Conservation (phyloP, 2,888 invertebrate species). For the Drosophila parthenogenetica region DNA sequence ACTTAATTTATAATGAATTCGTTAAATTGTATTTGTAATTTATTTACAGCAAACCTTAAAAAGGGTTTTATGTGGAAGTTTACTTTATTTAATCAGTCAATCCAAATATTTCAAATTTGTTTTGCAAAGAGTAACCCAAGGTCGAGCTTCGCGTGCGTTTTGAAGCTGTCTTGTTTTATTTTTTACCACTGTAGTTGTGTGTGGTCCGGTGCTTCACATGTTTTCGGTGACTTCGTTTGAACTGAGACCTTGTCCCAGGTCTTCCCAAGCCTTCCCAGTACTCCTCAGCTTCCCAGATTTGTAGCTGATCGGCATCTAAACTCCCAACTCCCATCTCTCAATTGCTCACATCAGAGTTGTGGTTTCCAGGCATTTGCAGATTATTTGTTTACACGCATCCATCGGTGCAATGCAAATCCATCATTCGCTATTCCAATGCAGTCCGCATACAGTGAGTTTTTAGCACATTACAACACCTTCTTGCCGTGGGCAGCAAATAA, state of each 20-base stretch:
- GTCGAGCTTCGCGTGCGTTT: neutral
- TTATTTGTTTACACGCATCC: conserved; percentile 77
- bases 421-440: conserved; percentile 49
- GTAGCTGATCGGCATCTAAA: no score
- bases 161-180: neutral
- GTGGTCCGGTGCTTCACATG: conserved; percentile 65
- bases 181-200: conserved; percentile 56
- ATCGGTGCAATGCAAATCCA: conserved; percentile 41
- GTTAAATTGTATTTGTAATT: no score
- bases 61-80: no score
- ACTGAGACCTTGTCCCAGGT: conserved; percentile 50
- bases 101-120: neutral
- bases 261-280: conserved; percentile 1
- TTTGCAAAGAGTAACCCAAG: conserved; percentile 1
- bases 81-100: no score
- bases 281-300: neutral
- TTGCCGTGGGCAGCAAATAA: conserved; percentile 55
- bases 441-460: conserved; percentile 23
- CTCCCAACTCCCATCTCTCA: neutral
- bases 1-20: no score
- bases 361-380: conserved; percentile 55
- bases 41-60: no score
- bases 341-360: neutral
- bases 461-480: conserved; percentile 73
- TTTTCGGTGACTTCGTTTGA: conserved; percentile 76